Conservation (phyloP, 2,113 vertebrate genomes). For the Ursus arctos region DNA sequence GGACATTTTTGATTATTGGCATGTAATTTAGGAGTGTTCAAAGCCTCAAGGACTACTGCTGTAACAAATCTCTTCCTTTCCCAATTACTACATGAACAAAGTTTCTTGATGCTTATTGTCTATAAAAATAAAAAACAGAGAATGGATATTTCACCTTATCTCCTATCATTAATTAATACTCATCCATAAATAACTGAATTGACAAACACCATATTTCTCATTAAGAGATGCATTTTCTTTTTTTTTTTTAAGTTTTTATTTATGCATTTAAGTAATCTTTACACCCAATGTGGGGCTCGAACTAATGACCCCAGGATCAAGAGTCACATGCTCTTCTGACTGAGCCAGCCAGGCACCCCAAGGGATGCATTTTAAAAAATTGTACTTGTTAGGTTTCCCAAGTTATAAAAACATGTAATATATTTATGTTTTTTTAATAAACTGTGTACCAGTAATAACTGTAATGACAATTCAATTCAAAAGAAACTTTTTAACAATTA, state of each 20-base stretch:
- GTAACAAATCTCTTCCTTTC: conserved; percentile 49
- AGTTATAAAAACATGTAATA: conserved; percentile 35
- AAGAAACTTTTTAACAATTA: neutral
- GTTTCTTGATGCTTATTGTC: neutral
- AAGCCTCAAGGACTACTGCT: neutral
- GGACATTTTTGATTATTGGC: neutral
- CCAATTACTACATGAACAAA: conserved; percentile 1
- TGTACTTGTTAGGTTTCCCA: conserved; percentile 1
- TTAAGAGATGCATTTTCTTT: neutral
- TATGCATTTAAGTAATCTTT: neutral
- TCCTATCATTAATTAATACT: too few species aligned
- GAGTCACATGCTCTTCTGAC: neutral
- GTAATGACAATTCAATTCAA: neutral
- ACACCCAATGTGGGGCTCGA: neutral
- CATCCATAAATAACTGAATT: neutral
- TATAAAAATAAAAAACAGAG: conserved; percentile 46
- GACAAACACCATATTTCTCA: conserved; percentile 40
- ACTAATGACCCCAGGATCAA: neutral
- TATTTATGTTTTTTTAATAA: conserved; percentile 42
- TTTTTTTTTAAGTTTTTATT: neutral
- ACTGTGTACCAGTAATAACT: conserved; percentile 9
- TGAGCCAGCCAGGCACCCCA: neutral
- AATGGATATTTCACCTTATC: neutral
- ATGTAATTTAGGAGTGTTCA: conserved; percentile 28
- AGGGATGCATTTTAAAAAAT: conserved; percentile 24